Conservation (phyloP, 2,113 vertebrate genomes). For the Aphelocoma coerulescens region DNA sequence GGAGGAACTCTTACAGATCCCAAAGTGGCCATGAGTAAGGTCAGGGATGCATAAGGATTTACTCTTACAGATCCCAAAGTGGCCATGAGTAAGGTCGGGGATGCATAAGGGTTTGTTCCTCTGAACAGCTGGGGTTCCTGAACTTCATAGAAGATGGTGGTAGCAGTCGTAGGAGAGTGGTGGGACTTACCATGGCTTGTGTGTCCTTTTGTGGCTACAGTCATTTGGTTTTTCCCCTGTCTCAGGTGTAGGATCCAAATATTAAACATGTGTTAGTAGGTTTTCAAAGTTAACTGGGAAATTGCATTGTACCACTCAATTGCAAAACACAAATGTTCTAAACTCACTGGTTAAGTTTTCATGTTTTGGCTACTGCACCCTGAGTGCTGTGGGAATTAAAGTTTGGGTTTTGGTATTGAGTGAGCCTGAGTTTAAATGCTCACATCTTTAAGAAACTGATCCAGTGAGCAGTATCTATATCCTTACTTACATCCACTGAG, state of each 20-base stretch:
- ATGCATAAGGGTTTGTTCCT: neutral
- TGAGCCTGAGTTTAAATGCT: neutral
- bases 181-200: neutral
- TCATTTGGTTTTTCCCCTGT: neutral
- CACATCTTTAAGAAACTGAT: neutral
- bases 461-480: neutral
- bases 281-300: neutral
- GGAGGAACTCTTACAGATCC: neutral
- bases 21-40: neutral
- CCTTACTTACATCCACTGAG: neutral
- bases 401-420: neutral
- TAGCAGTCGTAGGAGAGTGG: neutral
- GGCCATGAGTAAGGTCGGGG: neutral
- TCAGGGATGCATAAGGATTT: neutral
- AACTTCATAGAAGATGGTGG: neutral
- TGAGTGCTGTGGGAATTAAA: neutral
- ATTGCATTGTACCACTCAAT: neutral
- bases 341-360: neutral
- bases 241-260: neutral
- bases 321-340: neutral
- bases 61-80: neutral
- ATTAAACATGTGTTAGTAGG: neutral
- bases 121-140: neutral
- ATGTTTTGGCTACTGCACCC: neutral
- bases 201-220: neutral